Evolutionary conservation across 2,113 vertebrate genomes (phyloP).

Genomic region (Coryphaenoides rupestris): DNA sequence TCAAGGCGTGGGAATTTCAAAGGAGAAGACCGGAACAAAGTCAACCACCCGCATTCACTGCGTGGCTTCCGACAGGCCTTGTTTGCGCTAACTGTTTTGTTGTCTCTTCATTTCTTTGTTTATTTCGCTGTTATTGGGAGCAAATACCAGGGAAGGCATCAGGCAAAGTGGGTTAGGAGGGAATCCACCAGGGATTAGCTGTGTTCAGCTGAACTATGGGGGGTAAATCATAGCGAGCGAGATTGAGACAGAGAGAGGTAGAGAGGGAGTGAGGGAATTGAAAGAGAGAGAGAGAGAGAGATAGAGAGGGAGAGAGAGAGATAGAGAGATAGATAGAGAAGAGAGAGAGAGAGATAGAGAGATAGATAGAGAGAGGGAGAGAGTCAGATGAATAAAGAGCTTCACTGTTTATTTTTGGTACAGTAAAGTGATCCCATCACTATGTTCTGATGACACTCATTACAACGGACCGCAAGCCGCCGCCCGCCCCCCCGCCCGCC

Average conservation of each 20-base stretch:
- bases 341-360: conserved; percentile 3
- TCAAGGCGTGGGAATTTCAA: no score
- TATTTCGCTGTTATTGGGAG: background rate
- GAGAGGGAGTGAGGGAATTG: background rate
- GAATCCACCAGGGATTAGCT: background rate
- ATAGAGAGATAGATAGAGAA: no score
- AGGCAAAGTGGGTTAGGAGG: background rate
- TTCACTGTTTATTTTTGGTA: background rate
- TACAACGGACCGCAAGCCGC: background rate
- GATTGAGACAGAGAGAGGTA: background rate
- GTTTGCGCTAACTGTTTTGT: background rate
- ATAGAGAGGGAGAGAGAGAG: background rate
- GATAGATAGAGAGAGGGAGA: background rate
- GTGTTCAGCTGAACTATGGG: background rate
- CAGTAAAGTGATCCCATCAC: background rate
- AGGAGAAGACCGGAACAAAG: no score
- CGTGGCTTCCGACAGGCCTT: no score
- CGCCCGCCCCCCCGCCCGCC: background rate
- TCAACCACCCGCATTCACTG: no score
- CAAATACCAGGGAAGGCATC: background rate
- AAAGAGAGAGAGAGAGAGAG: background rate
- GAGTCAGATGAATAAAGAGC: background rate
- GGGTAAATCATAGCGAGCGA: background rate
- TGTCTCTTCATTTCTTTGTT: background rate
- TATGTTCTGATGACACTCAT: background rate